These are phyloP conservation scores for Agriotes lineatus DNA, from an alignment of 2,888 invertebrate species.

Conservation along the genomic window DNA sequence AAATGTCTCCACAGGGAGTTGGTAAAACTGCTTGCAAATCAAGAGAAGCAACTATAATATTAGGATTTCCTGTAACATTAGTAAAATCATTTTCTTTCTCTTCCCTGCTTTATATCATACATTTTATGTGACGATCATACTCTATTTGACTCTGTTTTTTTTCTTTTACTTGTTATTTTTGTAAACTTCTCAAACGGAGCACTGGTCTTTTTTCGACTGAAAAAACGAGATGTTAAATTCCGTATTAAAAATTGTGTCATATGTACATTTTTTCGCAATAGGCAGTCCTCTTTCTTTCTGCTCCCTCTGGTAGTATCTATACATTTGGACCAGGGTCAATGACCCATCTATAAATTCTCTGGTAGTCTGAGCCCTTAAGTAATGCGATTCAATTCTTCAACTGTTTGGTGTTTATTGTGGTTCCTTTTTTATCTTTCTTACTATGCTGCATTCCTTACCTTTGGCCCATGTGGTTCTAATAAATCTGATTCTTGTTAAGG, in stretches of 20 bases:
- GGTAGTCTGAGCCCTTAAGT: conserved; percentile 11
- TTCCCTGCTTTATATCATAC: conserved; percentile 10
- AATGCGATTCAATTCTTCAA: conserved; percentile 12
- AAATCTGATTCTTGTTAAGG: conserved; percentile 4
- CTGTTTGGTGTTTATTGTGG: neutral
- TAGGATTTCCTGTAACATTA: neutral
- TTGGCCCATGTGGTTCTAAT: conserved; percentile 12
- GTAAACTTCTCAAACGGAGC: neutral
- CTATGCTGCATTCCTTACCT: conserved; percentile 16
- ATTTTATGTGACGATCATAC: conserved; percentile 10
- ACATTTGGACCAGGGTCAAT: neutral
- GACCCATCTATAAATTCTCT: conserved; percentile 6
- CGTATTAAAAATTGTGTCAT: conserved; percentile 8
- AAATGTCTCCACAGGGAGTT: conserved; percentile 23
- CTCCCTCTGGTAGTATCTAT: conserved; percentile 9
- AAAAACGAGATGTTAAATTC: conserved; percentile 20
- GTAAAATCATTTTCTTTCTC: neutral
- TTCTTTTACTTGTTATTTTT: neutral
- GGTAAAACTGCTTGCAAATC: conserved; percentile 14
- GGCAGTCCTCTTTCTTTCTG: neutral
- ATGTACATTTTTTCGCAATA: neutral
- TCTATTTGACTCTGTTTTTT: neutral
- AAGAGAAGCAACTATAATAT: conserved; percentile 5
- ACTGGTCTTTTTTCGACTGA: conserved; percentile 18
- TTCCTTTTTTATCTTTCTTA: conserved; percentile 14